Percentiles rank a stretch among this genome's conserved stretches.
Evolutionary conservation across 2,113 vertebrate genomes (phyloP).

Genomic region (Plecotus auritus): DNA sequence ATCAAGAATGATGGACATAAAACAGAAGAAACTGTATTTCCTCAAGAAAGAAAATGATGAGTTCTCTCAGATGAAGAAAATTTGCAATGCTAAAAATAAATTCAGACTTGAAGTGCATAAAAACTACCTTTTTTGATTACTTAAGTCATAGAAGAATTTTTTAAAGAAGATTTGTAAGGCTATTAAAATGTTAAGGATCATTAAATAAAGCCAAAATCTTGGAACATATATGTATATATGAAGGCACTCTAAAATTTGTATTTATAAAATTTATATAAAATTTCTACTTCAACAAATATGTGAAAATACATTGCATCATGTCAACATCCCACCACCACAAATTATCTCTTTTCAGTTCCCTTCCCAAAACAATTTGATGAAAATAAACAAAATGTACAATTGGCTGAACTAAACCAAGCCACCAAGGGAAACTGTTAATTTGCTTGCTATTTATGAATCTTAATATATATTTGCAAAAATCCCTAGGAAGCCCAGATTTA

Average conservation of each 20-base stretch:
- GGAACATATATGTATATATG: background rate
- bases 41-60: background rate
- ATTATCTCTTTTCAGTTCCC: background rate
- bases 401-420: background rate
- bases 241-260: too few relatives aligned
- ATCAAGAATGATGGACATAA: background rate
- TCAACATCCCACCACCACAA: background rate
- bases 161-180: background rate
- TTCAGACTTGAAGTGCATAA: background rate
- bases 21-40: background rate
- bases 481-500: background rate
- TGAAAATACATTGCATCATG: background rate
- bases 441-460: slow-evolving; percentile 27
- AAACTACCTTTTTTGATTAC: slow-evolving; percentile 26
- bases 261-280: background rate
- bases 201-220: background rate
- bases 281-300: background rate
- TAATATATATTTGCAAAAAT: slow-evolving; percentile 29
- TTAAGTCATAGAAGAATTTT: background rate
- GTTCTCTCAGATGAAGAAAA: background rate
- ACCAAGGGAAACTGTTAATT: slow-evolving; percentile 16
- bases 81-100: background rate
- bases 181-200: slow-evolving; percentile 4
- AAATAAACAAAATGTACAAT: background rate
- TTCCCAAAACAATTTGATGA: background rate